Evolutionary conservation across 2,888 invertebrate genomes (phyloP).

Genomic region (Falcaria lacertinaria): DNA sequence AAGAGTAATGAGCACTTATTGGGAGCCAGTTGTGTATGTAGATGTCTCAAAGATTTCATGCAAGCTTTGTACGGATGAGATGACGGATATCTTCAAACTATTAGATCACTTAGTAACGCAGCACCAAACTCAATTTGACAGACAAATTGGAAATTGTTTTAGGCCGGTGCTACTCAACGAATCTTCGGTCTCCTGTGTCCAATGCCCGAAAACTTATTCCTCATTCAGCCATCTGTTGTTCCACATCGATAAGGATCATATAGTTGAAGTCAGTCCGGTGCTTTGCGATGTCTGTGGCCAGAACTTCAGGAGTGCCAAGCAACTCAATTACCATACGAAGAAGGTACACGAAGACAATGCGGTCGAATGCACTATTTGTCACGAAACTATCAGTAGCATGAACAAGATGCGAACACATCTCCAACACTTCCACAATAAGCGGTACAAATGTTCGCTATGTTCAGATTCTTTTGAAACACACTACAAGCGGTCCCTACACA

Average conservation of each 20-base stretch:
- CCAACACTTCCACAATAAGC: constrained; percentile 24
- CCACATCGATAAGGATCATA: constrained; percentile 34
- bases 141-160: constrained; percentile 9
- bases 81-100: constrained; percentile 15
- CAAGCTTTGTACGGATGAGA: constrained; percentile 15
- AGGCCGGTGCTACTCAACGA: constrained; percentile 11
- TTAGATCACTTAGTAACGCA: constrained; percentile 22
- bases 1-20: constrained; percentile 20
- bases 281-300: constrained; percentile 39
- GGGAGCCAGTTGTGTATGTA: constrained; percentile 25
- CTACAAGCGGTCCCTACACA: constrained; percentile 25
- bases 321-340: constrained; percentile 29
- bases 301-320: constrained; percentile 22
- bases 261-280: constrained; percentile 18
- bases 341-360: constrained; percentile 25
- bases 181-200: constrained; percentile 27
- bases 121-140: constrained; percentile 20
- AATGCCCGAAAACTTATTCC: constrained; percentile 25
- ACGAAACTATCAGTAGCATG: constrained; percentile 37
- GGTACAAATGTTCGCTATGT: constrained; percentile 23
- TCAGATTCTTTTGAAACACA: constrained; percentile 27
- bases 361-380: constrained; percentile 29
- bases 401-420: constrained; percentile 46
- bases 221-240: constrained; percentile 30
- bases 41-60: constrained; percentile 27